Evolutionary conservation across 2,113 vertebrate species (phyloP).

Genomic region (Bagarius yarrelli): DNA sequence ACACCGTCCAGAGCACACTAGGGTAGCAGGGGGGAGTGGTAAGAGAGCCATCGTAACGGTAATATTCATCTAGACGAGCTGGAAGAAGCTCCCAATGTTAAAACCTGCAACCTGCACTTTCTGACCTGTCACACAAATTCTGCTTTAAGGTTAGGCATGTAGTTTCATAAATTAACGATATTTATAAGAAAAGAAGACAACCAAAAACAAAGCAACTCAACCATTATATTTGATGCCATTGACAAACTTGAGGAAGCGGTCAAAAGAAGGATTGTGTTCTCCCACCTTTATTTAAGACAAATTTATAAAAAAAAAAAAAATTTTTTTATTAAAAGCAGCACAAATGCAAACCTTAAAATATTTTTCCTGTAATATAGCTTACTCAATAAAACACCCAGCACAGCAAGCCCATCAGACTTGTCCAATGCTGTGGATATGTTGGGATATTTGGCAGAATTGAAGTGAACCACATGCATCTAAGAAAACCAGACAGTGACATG

Average conservation of each 20-base stretch:
- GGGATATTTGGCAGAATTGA: constrained; percentile 88
- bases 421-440: constrained; percentile 76
- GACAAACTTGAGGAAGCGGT: constrained; percentile 83
- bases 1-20: constrained; percentile 90
- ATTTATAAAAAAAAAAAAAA: not conserved
- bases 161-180: not conserved
- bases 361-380: constrained; percentile 49
- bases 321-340: not conserved
- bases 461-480: constrained; percentile 92
- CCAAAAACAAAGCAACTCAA: constrained; percentile 56
- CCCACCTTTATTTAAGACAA: constrained; percentile 76
- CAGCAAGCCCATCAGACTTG: constrained; percentile 85
- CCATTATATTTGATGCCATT: constrained; percentile 82
- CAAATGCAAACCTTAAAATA: not conserved
- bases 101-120: constrained; percentile 77
- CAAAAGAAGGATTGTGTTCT: constrained; percentile 80
- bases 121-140: constrained; percentile 71
- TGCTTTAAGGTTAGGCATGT: not conserved
- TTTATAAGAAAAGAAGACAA: not conserved
- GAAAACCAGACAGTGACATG: constrained; percentile 39
- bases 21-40: constrained; percentile 93
- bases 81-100: constrained; percentile 82
- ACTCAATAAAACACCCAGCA: constrained; percentile 91
- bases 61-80: constrained; percentile 78
- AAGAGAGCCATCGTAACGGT: constrained; percentile 90